Conservation (phyloP, 64 coral and sea anemone species). For the Pocillopora damicornis region DNA sequence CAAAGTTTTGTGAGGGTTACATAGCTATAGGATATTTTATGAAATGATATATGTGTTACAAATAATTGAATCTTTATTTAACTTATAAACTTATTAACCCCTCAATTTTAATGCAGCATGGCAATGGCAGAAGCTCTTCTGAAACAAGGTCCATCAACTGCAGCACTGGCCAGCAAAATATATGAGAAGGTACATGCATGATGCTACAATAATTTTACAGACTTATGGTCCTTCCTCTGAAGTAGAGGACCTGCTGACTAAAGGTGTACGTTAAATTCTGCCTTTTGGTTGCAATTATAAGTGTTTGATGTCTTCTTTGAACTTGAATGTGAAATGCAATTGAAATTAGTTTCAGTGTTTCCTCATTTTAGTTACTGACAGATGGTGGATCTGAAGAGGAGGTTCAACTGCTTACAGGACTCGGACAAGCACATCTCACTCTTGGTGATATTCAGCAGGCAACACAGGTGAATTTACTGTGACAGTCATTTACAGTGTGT, state of each 20-base stretch:
- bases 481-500: background rate
- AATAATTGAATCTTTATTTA: no score
- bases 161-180: conserved; percentile 14
- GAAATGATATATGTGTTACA: no score
- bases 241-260: no score
- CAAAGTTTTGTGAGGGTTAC: no score
- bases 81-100: no score
- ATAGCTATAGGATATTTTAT: no score
- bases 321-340: no score
- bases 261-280: no score
- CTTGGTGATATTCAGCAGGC: conserved; percentile 56
- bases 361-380: conserved; percentile 7
- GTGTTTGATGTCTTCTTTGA: no score
- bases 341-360: background rate
- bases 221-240: no score
- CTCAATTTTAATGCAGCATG: background rate
- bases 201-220: no score
- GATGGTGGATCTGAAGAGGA: conserved; percentile 19
- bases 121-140: conserved; percentile 31
- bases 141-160: conserved; percentile 32
- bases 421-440: conserved; percentile 43
- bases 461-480: conserved; percentile 29
- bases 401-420: conserved; percentile 49
- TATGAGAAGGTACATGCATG: conserved; percentile 21
- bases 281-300: no score